Evolutionary conservation across 2,888 invertebrate genomes (phyloP).

Genomic region (Ethmia dodecea): DNA sequence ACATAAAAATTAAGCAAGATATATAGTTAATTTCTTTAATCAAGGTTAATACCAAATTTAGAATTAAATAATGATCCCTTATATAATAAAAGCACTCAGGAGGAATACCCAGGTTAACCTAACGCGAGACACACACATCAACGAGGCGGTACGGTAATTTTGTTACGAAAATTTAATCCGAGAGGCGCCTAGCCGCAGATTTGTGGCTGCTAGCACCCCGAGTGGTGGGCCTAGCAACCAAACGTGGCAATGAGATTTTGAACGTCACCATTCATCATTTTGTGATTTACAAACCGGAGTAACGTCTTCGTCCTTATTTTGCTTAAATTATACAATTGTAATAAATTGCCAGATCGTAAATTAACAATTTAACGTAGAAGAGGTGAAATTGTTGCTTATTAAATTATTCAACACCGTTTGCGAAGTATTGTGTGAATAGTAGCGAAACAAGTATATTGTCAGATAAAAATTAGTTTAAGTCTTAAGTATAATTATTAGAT

Average conservation of each 20-base stretch:
- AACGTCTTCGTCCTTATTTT: constrained; percentile 17
- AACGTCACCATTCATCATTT: constrained; percentile 33
- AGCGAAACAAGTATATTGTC: no score
- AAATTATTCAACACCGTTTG: no score
- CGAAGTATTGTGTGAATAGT: no score
- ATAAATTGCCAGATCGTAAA: no score
- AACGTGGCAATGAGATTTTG: constrained; percentile 28
- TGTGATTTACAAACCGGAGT: constrained; percentile 18
- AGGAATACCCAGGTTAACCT: constrained; percentile 22
- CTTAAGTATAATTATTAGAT: no score
- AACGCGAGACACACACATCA: constrained; percentile 28
- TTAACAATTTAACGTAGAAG: no score
- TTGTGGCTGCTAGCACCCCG: constrained; percentile 34
- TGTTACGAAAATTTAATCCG: constrained; percentile 58
- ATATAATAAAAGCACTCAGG: not conserved
- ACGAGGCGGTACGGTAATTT: constrained; percentile 41
- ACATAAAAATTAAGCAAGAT: no score
- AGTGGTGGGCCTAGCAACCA: constrained; percentile 1
- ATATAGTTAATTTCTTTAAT: no score
- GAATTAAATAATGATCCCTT: not conserved
- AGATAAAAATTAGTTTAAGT: no score
- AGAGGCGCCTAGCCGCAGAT: constrained; percentile 33
- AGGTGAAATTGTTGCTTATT: no score
- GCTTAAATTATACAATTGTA: constrained; percentile 43
- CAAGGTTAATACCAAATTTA: no score